These are phyloP conservation scores for Harpagoxenus sublaevis DNA, from an alignment of 2,888 invertebrate species.

Conservation along the genomic window DNA sequence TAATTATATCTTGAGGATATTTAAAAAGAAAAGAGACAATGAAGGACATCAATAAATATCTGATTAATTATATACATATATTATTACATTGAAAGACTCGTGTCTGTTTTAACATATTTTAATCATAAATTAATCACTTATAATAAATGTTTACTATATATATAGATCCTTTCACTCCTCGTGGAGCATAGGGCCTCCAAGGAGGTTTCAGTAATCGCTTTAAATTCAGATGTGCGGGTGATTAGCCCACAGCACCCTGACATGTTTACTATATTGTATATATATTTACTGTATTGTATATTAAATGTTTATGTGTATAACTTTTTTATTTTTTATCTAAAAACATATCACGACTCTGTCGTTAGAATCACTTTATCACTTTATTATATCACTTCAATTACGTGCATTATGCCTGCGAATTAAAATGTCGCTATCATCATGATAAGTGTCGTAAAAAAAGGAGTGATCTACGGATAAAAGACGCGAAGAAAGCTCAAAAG, in stretches of 20 bases:
- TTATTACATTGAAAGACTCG: not conserved
- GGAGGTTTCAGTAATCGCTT: too few species aligned
- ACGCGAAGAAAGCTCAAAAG: slow-evolving; percentile 60
- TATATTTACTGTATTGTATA: not conserved
- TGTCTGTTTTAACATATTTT: not conserved
- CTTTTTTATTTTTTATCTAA: not conserved
- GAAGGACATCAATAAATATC: not conserved
- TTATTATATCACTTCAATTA: not conserved
- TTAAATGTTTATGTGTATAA: not conserved
- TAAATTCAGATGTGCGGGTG: too few species aligned
- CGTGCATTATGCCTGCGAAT: slow-evolving; percentile 2
- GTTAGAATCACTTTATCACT: too few species aligned
- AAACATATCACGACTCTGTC: not conserved
- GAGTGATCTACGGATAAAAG: slow-evolving; percentile 48
- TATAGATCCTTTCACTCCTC: too few species aligned
- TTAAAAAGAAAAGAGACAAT: not conserved
- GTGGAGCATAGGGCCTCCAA: too few species aligned
- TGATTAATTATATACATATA: not conserved
- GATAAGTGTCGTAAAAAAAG: slow-evolving; percentile 48
- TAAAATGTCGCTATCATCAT: slow-evolving; percentile 13
- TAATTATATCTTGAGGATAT: not conserved
- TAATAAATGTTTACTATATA: not conserved
- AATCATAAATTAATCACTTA: not conserved
- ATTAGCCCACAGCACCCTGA: too few species aligned
- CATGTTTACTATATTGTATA: not conserved